Percentiles rank a stretch among this genome's conserved stretches.
phyloP scores from a whole-genome alignment of 2,797 vertebrate genomes.

The Tokudaia tokunoshimensis region DNA sequence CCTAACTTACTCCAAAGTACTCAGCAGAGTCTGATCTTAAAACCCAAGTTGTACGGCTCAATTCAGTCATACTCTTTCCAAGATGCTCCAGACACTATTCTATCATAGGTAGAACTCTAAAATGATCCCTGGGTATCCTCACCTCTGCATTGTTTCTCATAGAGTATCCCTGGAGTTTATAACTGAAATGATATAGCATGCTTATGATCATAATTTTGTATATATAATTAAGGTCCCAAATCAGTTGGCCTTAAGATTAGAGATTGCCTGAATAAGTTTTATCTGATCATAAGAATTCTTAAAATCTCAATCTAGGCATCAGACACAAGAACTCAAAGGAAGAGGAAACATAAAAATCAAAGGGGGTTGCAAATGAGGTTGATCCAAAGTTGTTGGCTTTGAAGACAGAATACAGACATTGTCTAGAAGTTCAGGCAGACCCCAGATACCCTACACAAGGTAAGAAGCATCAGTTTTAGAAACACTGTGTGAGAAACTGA shows the following conservation, averaged over 20 bases:
- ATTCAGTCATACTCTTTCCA: background rate
- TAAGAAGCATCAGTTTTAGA: background rate
- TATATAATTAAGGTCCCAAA: slow-evolving; percentile 11
- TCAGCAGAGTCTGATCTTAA: background rate
- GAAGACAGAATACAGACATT: background rate
- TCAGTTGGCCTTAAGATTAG: background rate
- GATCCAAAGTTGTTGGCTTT: background rate
- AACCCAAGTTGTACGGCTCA: slow-evolving; percentile 21
- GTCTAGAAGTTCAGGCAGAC: background rate
- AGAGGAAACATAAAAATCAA: background rate
- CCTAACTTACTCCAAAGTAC: slow-evolving; percentile 26
- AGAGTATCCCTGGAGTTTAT: background rate
- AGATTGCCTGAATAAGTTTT: background rate
- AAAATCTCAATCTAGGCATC: background rate
- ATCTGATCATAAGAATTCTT: background rate
- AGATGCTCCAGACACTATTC: background rate
- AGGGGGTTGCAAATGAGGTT: background rate
- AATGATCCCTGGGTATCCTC: background rate
- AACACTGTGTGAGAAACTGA: background rate
- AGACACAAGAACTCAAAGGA: background rate
- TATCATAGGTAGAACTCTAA: background rate
- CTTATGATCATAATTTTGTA: background rate
- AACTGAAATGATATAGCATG: background rate
- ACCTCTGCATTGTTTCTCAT: background rate
- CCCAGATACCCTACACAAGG: background rate